Percentiles rank a stretch among this genome's conserved stretches.
Conservation (phyloP, 2,797 vertebrate genomes). For the Spondyliosoma cantharus region DNA sequence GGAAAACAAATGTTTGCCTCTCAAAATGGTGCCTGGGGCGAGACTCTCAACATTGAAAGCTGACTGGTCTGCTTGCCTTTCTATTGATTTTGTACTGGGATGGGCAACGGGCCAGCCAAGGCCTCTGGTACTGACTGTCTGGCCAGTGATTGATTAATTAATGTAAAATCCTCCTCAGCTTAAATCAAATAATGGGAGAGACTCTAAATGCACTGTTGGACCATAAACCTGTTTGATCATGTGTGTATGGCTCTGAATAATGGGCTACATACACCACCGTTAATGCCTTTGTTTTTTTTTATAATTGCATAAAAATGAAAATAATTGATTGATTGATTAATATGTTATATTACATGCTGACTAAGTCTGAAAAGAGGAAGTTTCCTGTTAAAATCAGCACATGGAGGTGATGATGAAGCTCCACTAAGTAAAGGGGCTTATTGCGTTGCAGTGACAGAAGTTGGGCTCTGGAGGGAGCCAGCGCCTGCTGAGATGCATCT, state of each 20-base stretch:
- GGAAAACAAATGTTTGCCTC: slow-evolving; percentile 55
- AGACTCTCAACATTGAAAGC: slow-evolving; percentile 63
- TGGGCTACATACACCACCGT: not conserved
- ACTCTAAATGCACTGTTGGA: slow-evolving; percentile 16
- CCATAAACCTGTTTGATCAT: slow-evolving; percentile 22
- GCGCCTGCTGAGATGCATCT: not conserved
- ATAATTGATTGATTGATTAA: not conserved
- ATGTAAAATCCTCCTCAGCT: slow-evolving; percentile 57
- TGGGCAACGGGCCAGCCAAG: slow-evolving; percentile 52
- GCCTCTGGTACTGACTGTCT: slow-evolving; percentile 75
- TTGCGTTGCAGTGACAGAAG: slow-evolving; percentile 23
- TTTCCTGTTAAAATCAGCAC: not conserved
- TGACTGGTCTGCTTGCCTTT: slow-evolving; percentile 77
- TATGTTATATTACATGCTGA: not conserved
- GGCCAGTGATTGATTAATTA: slow-evolving; percentile 66
- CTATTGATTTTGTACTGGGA: slow-evolving; percentile 73
- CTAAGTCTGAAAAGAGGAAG: not conserved
- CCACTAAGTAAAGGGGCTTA: no score
- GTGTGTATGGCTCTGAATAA: not conserved
- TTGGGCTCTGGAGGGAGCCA: slow-evolving; percentile 56
- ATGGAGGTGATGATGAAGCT: not conserved
- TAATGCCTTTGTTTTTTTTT: not conserved
- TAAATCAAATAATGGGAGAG: slow-evolving; percentile 28
- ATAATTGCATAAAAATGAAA: slow-evolving; percentile 1
- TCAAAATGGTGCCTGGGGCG: slow-evolving; percentile 63